phyloP scores from a whole-genome alignment of 1,140 invertebrate species.

The Euwallacea similis region DNA sequence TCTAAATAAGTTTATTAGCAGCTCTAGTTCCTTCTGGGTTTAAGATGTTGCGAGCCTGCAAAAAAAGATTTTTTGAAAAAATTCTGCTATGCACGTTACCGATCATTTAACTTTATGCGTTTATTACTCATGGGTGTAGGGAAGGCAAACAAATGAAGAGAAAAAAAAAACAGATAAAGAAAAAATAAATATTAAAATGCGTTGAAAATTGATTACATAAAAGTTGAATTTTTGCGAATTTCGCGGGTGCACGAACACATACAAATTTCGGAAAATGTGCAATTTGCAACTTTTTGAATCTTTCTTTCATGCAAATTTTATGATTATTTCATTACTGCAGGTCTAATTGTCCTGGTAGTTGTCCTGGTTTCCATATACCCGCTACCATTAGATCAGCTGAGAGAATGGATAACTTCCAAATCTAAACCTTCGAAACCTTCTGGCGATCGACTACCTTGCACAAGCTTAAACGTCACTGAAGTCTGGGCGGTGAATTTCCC shows the following conservation, averaged over 20 bases:
- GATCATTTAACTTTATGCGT: too few species aligned
- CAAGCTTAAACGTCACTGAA: slow-evolving; percentile 66
- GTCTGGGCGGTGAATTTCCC: slow-evolving; percentile 75
- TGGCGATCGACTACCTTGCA: slow-evolving; percentile 65
- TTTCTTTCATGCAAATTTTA: slow-evolving; percentile 8
- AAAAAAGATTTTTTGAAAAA: too few species aligned
- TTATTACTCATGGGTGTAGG: too few species aligned
- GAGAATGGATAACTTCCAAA: slow-evolving; percentile 59
- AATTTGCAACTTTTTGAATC: not conserved
- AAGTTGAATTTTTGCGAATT: not conserved
- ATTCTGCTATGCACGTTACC: too few species aligned
- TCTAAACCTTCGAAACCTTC: slow-evolving; percentile 40
- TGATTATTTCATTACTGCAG: slow-evolving; percentile 45
- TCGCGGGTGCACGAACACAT: not conserved
- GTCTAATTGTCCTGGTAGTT: slow-evolving; percentile 64
- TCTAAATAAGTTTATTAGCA: too few species aligned
- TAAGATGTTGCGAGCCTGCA: too few species aligned
- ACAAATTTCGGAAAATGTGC: not conserved
- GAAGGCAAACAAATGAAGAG: too few species aligned
- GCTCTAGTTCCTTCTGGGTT: too few species aligned
- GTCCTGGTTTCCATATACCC: slow-evolving; percentile 69
- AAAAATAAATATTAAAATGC: too few species aligned
- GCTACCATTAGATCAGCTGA: slow-evolving; percentile 61
- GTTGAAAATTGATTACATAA: too few species aligned
- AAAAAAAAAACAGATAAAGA: too few species aligned